A percentile compares a stretch with the other conserved stretches of the same genome.
Conservation (phyloP, 2,888 invertebrate species). For the Caenorhabditis sinica region DNA sequence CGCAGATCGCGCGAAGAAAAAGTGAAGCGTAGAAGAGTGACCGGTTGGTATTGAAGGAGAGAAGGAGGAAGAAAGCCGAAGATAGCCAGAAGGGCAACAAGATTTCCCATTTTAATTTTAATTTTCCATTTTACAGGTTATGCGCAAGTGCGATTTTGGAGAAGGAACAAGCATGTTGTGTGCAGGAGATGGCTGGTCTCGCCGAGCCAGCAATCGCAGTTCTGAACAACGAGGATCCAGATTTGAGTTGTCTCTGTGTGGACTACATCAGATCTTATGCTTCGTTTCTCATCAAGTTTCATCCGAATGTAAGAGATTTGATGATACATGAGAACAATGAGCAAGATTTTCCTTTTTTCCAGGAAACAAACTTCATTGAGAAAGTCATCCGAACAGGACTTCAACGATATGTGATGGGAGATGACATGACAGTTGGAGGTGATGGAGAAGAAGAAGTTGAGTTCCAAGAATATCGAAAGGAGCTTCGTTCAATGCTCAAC, state of each 20-base stretch:
- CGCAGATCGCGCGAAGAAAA: conserved; percentile 53
- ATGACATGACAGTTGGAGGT: conserved; percentile 73
- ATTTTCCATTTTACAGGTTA: conserved; percentile 60
- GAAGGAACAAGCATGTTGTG: conserved; percentile 63
- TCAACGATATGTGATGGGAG: conserved; percentile 66
- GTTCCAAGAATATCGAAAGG: conserved; percentile 74
- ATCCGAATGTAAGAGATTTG: conserved; percentile 47
- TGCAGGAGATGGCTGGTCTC: conserved; percentile 61
- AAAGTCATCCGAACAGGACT: conserved; percentile 65
- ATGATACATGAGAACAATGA: no score
- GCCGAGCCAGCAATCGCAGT: conserved; percentile 63
- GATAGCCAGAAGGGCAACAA: conserved; percentile 34
- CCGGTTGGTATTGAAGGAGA: conserved; percentile 50
- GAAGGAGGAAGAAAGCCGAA: conserved; percentile 32
- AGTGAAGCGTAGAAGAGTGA: conserved; percentile 48
- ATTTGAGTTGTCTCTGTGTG: conserved; percentile 65
- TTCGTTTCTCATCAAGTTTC: conserved; percentile 53
- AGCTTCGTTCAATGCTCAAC: conserved; percentile 69
- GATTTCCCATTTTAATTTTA: conserved; percentile 25
- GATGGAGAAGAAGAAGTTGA: conserved; percentile 77
- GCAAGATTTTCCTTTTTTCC: no score
- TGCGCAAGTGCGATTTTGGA: conserved; percentile 62
- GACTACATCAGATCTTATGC: conserved; percentile 67
- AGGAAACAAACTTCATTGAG: conserved; percentile 57
- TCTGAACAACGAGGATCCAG: conserved; percentile 69